A percentile compares a stretch with the other conserved stretches of the same genome.
Conservation (phyloP, 1,140 invertebrate genomes). For the Neodiprion virginianus region DNA sequence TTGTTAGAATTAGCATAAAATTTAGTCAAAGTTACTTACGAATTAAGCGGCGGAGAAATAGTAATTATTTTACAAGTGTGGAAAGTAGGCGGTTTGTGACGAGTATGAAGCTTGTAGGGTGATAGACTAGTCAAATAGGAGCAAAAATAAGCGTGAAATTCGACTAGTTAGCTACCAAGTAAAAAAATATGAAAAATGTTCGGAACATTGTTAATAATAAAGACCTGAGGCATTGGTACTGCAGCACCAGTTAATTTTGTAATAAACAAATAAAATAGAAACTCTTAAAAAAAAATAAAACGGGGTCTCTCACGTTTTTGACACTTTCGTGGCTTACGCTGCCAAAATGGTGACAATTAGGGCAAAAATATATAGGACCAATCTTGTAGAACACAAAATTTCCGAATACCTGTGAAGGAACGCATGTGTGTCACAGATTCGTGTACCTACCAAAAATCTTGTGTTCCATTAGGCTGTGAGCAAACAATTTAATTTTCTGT, state of each 20-base stretch:
- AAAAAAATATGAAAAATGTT: conserved; percentile 5
- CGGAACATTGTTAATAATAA: neutral
- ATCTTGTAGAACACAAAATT: neutral
- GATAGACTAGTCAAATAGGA: neutral
- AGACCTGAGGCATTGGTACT: neutral
- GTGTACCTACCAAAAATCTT: too few species aligned
- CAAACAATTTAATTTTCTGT: too few species aligned
- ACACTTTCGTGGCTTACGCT: neutral
- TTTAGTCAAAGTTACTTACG: too few species aligned
- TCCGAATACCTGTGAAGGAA: too few species aligned
- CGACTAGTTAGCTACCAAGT: neutral
- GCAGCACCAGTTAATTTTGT: neutral
- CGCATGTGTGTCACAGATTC: too few species aligned
- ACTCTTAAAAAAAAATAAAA: neutral
- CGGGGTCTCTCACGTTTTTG: neutral
- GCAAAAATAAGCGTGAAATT: neutral
- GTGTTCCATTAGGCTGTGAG: too few species aligned
- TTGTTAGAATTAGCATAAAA: too few species aligned
- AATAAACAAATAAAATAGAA: neutral
- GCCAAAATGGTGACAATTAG: neutral
- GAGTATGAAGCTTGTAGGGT: too few species aligned
- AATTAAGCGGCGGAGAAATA: too few species aligned
- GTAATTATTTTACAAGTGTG: too few species aligned
- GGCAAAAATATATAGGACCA: conserved; percentile 7
- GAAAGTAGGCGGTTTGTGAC: too few species aligned